phyloP scores from a whole-genome alignment of 2,888 invertebrate genomes.

The Serrognathus titanus region DNA sequence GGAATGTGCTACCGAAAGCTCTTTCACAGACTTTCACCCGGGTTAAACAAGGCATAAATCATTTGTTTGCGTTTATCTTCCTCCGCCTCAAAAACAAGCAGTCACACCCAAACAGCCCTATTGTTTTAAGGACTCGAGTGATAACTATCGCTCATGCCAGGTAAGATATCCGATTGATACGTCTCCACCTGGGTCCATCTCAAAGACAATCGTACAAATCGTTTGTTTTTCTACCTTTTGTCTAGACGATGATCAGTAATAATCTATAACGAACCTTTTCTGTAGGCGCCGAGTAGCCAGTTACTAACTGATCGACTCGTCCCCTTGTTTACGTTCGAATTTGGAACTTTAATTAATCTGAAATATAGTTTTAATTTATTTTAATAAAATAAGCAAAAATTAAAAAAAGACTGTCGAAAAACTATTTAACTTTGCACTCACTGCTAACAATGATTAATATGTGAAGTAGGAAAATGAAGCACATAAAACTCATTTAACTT shows the following conservation, averaged over 20 bases:
- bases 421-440: too few relatives aligned
- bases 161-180: slow-evolving; percentile 34
- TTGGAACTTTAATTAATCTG: too few relatives aligned
- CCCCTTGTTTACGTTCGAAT: too few relatives aligned
- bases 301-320: background rate
- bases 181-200: slow-evolving; percentile 30
- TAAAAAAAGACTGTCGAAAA: too few relatives aligned
- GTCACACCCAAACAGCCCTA: slow-evolving; percentile 26
- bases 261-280: background rate
- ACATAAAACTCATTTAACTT: too few relatives aligned
- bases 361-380: too few relatives aligned
- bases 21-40: background rate
- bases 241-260: slow-evolving; percentile 32
- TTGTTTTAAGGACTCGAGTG: slow-evolving; percentile 20
- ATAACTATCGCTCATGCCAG: slow-evolving; percentile 19
- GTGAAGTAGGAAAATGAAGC: too few relatives aligned
- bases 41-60: slow-evolving; percentile 3
- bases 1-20: background rate
- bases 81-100: slow-evolving; percentile 22
- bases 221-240: slow-evolving; percentile 29
- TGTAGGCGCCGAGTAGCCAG: background rate
- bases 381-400: too few relatives aligned
- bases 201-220: slow-evolving; percentile 34
- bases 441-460: too few relatives aligned
- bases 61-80: slow-evolving; percentile 24